Percentiles rank a stretch among this genome's conserved stretches.
These are phyloP conservation scores for Scleropages formosus DNA, from an alignment of 2,797 vertebrate genomes.

Conservation along the genomic window DNA sequence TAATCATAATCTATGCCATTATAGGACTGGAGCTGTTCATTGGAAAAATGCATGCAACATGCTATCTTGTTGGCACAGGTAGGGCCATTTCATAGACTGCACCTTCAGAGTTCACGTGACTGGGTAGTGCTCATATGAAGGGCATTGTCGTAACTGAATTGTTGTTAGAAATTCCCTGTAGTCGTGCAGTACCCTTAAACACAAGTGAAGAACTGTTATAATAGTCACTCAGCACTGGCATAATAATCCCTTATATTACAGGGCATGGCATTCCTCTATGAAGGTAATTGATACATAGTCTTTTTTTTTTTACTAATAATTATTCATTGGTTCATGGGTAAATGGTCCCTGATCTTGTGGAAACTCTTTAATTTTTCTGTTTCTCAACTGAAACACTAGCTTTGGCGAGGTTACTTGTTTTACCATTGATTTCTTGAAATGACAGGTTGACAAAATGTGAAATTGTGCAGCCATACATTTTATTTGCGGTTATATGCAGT, in stretches of 20 bases:
- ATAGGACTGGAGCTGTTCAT: constrained; percentile 99
- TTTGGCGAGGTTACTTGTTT: too few relatives aligned
- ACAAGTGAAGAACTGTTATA: neutral
- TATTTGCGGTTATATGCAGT: too few relatives aligned
- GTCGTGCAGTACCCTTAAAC: too few relatives aligned
- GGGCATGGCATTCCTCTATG: neutral
- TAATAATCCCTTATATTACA: neutral
- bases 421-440: too few relatives aligned
- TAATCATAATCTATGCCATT: constrained; percentile 99
- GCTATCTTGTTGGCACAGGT: constrained; percentile 86
- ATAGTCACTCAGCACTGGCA: too few relatives aligned
- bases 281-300: neutral
- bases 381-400: too few relatives aligned
- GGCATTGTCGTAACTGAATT: too few relatives aligned
- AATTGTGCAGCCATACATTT: too few relatives aligned
- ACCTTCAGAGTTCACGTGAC: neutral
- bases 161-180: too few relatives aligned
- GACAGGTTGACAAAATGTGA: too few relatives aligned
- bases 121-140: neutral
- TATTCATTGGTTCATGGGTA: too few relatives aligned
- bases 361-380: neutral
- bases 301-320: neutral
- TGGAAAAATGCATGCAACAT: constrained; percentile 98
- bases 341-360: too few relatives aligned
- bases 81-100: constrained; percentile 37